Evolutionary conservation across 2,797 vertebrate genomes (phyloP), one percentile per base, ranked within the genome.

Genomic region (Anolis apletophallus): DNA sequence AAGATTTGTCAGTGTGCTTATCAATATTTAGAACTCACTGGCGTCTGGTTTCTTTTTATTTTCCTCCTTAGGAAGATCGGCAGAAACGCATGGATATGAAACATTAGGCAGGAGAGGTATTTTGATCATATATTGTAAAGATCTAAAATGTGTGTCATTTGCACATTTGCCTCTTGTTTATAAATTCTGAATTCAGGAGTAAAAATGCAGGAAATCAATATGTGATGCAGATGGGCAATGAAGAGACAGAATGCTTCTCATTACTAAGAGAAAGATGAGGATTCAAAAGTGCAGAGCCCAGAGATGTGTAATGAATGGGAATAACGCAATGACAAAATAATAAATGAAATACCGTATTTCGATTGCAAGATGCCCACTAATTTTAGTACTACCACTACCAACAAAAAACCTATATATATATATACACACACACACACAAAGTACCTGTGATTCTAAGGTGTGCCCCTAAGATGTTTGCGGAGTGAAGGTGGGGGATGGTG

Each of bases 1-100:
- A 92, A 91, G 21, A 23, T 61, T 83, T 81, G 86, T 73, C 0
- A 75, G 81, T 84, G 40, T 87, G 87, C 55, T 88, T 86, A 86
- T 40, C 88, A 91, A 91, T 91, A 94, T 84, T 91, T 72, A 67
- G 85, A 80, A 79, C 16, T 11, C 76, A 69, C 88, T 94, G 84
- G 88, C 86, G 88, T 85, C 73, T 23, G 89, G 88, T 16, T 83
- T 87, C 68, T 91, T 91, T 34, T 88, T 88, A 87, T 88, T 80
- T 36, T 6, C 29, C 52, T 68, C 26, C 54, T 88, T 0, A 91
- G 90, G 80, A 90, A 94, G 68, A 34, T 74, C 77, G 72, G 88
- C 73, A 81, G 57, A 80, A 79, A 71, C n/a, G 14, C 54, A 82
- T 69, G 88, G 52, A 84, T 67, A 73, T 11, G 57, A 85, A 81